These are phyloP conservation scores for Tamias sibiricus DNA, from an alignment of 2,113 vertebrate species.

Conservation along the genomic window DNA sequence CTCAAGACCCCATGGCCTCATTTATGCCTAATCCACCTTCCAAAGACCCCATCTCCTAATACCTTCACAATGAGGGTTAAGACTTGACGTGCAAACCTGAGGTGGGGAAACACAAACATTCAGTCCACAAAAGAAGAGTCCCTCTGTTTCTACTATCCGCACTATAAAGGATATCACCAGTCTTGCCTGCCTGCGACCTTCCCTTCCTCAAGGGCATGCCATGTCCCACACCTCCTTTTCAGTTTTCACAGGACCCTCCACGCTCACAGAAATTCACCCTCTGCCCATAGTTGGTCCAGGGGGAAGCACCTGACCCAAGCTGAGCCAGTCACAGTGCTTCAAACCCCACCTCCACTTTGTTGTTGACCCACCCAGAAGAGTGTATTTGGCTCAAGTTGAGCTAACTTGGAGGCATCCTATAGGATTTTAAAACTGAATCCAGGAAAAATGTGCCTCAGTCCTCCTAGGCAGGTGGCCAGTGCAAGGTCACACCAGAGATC, in stretches of 20 bases:
- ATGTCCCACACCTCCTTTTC: accelerated
- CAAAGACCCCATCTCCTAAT: too few species aligned
- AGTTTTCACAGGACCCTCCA: neutral
- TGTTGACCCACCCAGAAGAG: neutral
- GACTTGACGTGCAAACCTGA: neutral
- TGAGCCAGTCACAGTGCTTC: neutral
- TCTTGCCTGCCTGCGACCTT: neutral
- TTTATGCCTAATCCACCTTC: neutral
- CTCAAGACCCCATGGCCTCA: neutral
- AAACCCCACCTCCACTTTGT: too few species aligned
- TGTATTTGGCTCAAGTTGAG: neutral
- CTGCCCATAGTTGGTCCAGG: neutral
- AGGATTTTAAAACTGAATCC: neutral
- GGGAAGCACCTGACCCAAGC: neutral
- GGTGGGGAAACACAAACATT: too few species aligned
- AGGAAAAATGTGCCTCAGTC: neutral
- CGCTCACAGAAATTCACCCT: accelerated
- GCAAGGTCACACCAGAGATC: too few species aligned
- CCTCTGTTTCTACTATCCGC: neutral
- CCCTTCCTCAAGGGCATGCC: neutral
- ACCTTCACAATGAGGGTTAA: too few species aligned
- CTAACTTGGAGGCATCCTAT: neutral
- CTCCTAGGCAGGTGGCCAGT: too few species aligned
- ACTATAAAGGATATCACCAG: too few species aligned
- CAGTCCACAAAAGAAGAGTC: neutral